phyloP scores from a whole-genome alignment of 1,140 invertebrate species.

The Thaumatotibia leucotreta region DNA sequence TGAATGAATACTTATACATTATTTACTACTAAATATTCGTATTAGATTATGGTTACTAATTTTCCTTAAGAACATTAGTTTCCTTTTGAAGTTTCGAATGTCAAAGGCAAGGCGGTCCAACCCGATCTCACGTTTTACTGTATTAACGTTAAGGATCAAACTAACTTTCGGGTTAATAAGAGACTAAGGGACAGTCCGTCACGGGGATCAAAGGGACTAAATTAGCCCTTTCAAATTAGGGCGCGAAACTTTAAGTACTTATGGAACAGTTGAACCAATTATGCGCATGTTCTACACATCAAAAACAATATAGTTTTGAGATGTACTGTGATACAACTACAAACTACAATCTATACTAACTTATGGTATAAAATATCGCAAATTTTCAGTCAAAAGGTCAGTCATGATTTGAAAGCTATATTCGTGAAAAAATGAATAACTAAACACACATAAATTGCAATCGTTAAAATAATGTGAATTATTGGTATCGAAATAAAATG shows the following conservation, averaged over 20 bases:
- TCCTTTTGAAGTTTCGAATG: not conserved
- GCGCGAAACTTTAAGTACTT: conserved; percentile 7
- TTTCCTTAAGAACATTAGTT: not conserved
- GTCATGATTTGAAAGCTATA: too few relatives aligned
- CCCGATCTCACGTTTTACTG: not conserved
- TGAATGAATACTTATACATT: not conserved
- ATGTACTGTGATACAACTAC: too few relatives aligned
- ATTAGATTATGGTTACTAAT: not conserved
- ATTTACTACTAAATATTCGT: not conserved
- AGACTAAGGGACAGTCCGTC: conserved; percentile 11
- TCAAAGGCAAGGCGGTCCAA: not conserved
- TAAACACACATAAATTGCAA: too few relatives aligned
- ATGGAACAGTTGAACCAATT: not conserved
- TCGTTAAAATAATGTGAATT: too few relatives aligned
- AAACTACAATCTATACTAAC: too few relatives aligned
- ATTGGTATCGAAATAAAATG: too few relatives aligned
- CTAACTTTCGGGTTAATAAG: conserved; percentile 14
- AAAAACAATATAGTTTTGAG: not conserved
- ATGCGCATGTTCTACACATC: not conserved
- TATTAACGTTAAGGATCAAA: conserved; percentile 9
- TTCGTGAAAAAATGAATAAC: too few relatives aligned
- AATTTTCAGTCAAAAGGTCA: too few relatives aligned
- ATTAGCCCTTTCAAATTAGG: not conserved
- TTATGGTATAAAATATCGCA: too few relatives aligned
- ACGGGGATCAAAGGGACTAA: conserved; percentile 9